Evolutionary conservation across 2,113 vertebrate species (phyloP).

Genomic region (Melospiza melodia): DNA sequence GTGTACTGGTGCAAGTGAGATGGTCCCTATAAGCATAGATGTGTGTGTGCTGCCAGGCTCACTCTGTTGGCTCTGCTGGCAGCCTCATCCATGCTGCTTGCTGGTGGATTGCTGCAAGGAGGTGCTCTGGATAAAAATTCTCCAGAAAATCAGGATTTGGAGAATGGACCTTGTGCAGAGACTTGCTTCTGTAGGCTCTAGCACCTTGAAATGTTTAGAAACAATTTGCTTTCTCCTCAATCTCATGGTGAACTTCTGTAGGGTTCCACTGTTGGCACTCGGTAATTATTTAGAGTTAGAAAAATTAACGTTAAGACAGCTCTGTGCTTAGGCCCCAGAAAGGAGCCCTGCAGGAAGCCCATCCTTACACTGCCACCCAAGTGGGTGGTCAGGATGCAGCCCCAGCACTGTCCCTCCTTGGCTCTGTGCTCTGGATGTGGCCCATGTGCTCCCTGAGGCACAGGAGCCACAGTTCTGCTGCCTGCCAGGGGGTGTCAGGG

Average conservation of each 20-base stretch:
- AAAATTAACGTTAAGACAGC: not conserved
- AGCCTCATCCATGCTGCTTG: not conserved
- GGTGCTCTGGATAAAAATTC: not conserved
- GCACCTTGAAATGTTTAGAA: not conserved
- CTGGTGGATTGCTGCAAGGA: not conserved
- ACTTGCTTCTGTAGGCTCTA: not conserved
- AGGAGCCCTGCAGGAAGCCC: not conserved
- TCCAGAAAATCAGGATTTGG: not conserved
- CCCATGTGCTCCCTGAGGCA: not conserved
- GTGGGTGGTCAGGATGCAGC: not conserved
- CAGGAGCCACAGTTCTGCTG: not conserved
- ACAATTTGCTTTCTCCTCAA: fast-evolving
- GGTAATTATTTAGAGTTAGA: not conserved
- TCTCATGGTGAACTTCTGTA: not conserved
- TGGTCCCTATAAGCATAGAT: fast-evolving
- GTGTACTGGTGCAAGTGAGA: not conserved
- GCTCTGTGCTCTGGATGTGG: not conserved
- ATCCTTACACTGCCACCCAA: not conserved
- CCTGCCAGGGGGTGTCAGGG: not conserved
- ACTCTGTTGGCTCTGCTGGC: not conserved
- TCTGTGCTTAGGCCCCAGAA: not conserved
- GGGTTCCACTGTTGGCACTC: not conserved
- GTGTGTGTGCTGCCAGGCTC: not conserved
- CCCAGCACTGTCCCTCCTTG: fast-evolving
- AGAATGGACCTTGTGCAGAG: not conserved